Conservation (phyloP, 2,113 vertebrate genomes). For the Silurus asotus region DNA sequence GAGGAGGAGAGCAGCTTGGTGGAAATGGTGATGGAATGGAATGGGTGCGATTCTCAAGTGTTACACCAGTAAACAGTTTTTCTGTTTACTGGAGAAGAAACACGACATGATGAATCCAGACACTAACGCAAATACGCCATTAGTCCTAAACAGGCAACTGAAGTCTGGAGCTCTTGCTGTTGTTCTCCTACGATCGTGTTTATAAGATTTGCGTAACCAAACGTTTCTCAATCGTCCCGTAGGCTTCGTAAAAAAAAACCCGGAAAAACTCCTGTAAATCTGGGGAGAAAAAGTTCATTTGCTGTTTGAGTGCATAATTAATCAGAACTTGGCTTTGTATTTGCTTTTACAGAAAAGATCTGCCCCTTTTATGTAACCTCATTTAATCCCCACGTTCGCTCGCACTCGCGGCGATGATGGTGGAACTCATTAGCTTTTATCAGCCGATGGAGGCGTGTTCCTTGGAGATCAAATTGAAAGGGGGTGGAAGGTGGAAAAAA, state of each 20-base stretch:
- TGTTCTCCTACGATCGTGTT: neutral
- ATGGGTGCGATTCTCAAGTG: neutral
- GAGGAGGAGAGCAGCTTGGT: neutral
- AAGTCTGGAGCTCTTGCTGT: neutral
- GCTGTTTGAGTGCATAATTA: neutral
- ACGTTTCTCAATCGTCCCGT: conserved; percentile 3
- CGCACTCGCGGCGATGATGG: neutral
- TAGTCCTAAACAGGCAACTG: neutral
- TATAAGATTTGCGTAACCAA: neutral
- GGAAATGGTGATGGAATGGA: neutral
- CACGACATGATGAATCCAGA: neutral
- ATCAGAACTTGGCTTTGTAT: neutral
- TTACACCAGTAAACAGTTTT: neutral
- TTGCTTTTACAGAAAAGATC: conserved; percentile 8
- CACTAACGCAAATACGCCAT: neutral
- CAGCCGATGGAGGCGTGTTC: conserved; percentile 20
- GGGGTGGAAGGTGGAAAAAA: neutral
- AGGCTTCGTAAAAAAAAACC: neutral
- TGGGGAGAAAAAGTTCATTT: neutral
- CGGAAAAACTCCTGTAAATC: neutral
- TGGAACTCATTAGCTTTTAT: conserved; percentile 54
- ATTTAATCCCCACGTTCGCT: conserved; percentile 27
- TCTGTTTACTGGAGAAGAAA: neutral
- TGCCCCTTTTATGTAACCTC: conserved; percentile 41
- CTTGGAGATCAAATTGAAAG: conserved; percentile 30